These are phyloP conservation scores for Xenopus laevis DNA, from an alignment of 2,113 vertebrate species.

Conservation along the genomic window DNA sequence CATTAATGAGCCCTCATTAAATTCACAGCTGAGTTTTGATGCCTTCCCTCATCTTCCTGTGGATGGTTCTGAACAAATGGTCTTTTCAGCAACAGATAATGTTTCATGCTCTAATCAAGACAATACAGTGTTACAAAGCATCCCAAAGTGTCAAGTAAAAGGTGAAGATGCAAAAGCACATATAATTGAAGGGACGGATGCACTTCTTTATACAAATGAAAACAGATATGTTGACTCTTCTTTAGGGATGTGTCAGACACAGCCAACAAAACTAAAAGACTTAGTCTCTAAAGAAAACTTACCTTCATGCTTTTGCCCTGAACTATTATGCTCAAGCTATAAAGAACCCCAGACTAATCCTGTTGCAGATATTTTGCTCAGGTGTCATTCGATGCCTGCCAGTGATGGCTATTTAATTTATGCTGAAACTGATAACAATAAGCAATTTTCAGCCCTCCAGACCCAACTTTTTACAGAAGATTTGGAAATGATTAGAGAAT, in stretches of 20 bases:
- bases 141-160: fast-evolving
- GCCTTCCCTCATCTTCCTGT: background rate
- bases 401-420: conserved; percentile 47
- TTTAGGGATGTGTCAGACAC: background rate
- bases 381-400: conserved; percentile 17
- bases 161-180: conserved; percentile 15
- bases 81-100: background rate
- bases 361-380: fast-evolving
- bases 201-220: background rate
- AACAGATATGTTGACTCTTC: conserved; percentile 10
- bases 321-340: conserved; percentile 41
- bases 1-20: background rate
- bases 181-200: fast-evolving
- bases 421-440: conserved; percentile 48
- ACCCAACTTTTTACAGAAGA: conserved; percentile 50
- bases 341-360: conserved; percentile 21
- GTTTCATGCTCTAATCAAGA: background rate
- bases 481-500: conserved; percentile 41
- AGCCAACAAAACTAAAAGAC: background rate
- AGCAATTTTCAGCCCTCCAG: conserved; percentile 45
- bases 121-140: fast-evolving
- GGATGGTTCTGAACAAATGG: conserved; percentile 5
- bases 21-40: conserved; percentile 20
- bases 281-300: conserved; percentile 30
- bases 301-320: conserved; percentile 36